Conservation (phyloP, 2,888 invertebrate species). For the Synanthedon tipuliformis region DNA sequence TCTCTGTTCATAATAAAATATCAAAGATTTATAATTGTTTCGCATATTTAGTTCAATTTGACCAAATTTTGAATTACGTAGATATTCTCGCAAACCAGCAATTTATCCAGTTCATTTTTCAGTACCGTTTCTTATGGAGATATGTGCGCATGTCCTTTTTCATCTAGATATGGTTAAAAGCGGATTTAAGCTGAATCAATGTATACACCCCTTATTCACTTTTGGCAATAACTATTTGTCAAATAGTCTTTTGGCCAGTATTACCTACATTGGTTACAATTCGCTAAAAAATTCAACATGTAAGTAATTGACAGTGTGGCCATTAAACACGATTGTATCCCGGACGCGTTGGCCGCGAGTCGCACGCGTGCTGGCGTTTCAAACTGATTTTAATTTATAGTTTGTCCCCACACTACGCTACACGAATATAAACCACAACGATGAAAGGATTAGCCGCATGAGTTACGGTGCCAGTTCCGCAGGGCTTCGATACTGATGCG, state of each 20-base stretch:
- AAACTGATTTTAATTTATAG: conserved; percentile 61
- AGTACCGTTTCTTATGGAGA: background rate
- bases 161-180: no score
- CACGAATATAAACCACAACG: conserved; percentile 1
- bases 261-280: no score
- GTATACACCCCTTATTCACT: background rate
- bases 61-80: no score
- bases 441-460: conserved; percentile 3
- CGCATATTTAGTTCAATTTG: no score
- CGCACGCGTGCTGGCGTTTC: background rate
- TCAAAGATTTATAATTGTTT: no score
- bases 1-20: no score
- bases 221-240: background rate
- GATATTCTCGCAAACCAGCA: no score
- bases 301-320: no score
- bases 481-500: background rate
- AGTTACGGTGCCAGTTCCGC: background rate
- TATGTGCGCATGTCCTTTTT: background rate
- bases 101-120: no score
- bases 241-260: no score
- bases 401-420: conserved; percentile 25
- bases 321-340: background rate
- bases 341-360: background rate
- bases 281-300: no score
- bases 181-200: background rate